Percentiles rank a stretch among this genome's conserved stretches.
phyloP scores from a whole-genome alignment of 2,113 vertebrate species.

The Lepus europaeus region DNA sequence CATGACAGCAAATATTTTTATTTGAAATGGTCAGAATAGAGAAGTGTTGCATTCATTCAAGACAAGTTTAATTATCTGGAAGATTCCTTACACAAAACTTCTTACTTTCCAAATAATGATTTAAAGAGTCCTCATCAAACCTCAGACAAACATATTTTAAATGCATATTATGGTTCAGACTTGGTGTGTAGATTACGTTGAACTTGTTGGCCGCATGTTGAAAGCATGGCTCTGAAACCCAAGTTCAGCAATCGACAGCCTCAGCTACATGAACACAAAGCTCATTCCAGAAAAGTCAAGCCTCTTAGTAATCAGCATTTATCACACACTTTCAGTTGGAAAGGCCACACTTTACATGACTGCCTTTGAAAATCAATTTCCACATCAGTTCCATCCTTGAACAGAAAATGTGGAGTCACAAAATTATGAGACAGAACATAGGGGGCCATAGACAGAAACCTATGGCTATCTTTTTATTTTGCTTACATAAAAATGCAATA shows the following conservation, averaged over 20 bases:
- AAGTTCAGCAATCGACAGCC: background rate
- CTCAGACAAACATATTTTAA: background rate
- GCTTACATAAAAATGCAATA: slow-evolving; percentile 15
- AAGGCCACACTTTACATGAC: background rate
- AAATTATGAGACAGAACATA: background rate
- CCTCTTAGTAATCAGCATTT: background rate
- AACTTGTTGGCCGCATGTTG: background rate
- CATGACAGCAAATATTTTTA: background rate
- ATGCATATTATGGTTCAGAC: background rate
- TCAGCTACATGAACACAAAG: background rate
- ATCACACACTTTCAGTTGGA: background rate
- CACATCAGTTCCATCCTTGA: background rate
- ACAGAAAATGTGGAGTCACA: background rate
- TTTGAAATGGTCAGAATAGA: background rate
- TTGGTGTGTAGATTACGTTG: background rate
- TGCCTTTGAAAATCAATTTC: slow-evolving; percentile 10
- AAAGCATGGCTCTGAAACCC: background rate
- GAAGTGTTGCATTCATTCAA: background rate
- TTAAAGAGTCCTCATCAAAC: background rate
- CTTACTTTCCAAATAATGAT: slow-evolving; percentile 32
- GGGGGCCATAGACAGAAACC: background rate
- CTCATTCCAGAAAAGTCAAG: background rate
- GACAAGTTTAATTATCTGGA: background rate
- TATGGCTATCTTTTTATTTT: background rate
- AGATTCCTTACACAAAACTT: slow-evolving; percentile 8